Evolutionary conservation across 1,140 invertebrate genomes (phyloP).

Genomic region (Olivierus martensii): DNA sequence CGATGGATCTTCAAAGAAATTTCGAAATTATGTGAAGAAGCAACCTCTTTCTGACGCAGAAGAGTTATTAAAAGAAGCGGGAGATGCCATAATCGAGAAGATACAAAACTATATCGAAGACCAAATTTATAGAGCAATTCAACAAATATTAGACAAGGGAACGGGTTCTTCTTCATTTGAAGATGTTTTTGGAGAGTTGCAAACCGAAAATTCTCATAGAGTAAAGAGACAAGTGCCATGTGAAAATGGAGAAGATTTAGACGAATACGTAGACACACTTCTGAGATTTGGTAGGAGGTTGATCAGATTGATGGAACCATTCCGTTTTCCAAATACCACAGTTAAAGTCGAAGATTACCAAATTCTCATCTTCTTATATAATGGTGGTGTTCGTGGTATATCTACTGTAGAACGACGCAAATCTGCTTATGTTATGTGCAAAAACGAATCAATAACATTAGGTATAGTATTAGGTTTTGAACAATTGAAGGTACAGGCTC

Average conservation of each 20-base stretch:
- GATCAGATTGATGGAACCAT: conserved; percentile 19
- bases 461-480: conserved; percentile 22
- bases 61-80: background rate
- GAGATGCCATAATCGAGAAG: background rate
- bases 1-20: background rate
- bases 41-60: background rate
- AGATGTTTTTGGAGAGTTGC: background rate
- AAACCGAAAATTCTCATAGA: background rate
- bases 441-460: conserved; percentile 18
- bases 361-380: conserved; percentile 20
- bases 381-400: conserved; percentile 18
- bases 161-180: background rate
- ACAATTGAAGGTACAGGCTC: conserved; percentile 16
- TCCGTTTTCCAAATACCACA: conserved; percentile 20
- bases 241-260: conserved; percentile 22
- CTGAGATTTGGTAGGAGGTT: conserved; percentile 21
- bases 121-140: background rate
- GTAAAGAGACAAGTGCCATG: conserved; percentile 23
- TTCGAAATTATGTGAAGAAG: background rate
- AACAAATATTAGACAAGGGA: background rate
- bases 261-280: conserved; percentile 24
- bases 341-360: conserved; percentile 21
- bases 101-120: background rate
- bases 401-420: conserved; percentile 20
- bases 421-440: conserved; percentile 21